These are phyloP conservation scores for Carapus acus DNA, from an alignment of 2,797 vertebrate species.

Conservation along the genomic window DNA sequence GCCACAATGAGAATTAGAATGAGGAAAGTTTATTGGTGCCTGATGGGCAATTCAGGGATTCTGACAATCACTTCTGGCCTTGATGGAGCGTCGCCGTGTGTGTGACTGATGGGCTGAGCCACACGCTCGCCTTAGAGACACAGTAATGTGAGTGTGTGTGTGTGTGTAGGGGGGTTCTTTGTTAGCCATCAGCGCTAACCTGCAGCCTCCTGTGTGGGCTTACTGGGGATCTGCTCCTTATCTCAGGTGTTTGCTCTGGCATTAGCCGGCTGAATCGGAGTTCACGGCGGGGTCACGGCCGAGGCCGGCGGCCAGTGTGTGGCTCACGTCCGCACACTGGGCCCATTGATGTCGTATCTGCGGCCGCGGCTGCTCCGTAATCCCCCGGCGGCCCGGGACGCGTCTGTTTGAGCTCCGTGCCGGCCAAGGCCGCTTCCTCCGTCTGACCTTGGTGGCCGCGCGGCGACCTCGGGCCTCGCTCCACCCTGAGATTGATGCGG, in stretches of 20 bases:
- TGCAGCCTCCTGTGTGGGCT: too few species aligned
- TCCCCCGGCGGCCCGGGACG: not conserved
- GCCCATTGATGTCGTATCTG: slow-evolving; percentile 49
- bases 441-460: slow-evolving; percentile 57
- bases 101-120: too few species aligned
- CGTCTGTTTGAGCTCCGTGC: not conserved
- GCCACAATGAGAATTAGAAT: too few species aligned
- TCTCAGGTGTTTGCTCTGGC: slow-evolving; percentile 56
- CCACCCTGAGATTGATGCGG: slow-evolving; percentile 40
- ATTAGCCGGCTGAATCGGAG: slow-evolving; percentile 62
- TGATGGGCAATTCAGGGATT: too few species aligned
- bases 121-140: too few species aligned
- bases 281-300: slow-evolving; percentile 66
- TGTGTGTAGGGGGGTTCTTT: too few species aligned
- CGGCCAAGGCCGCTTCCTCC: slow-evolving; percentile 32
- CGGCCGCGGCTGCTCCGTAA: slow-evolving; percentile 14
- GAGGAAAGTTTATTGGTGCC: too few species aligned
- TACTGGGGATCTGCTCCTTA: slow-evolving; percentile 46
- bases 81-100: too few species aligned
- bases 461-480: slow-evolving; percentile 45
- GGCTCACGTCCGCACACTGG: slow-evolving; percentile 40
- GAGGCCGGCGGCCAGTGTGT: slow-evolving; percentile 25
- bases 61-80: too few species aligned
- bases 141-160: too few species aligned
- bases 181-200: too few species aligned